Conservation (phyloP, 1,140 invertebrate species). For the Oryzaephilus surinamensis region DNA sequence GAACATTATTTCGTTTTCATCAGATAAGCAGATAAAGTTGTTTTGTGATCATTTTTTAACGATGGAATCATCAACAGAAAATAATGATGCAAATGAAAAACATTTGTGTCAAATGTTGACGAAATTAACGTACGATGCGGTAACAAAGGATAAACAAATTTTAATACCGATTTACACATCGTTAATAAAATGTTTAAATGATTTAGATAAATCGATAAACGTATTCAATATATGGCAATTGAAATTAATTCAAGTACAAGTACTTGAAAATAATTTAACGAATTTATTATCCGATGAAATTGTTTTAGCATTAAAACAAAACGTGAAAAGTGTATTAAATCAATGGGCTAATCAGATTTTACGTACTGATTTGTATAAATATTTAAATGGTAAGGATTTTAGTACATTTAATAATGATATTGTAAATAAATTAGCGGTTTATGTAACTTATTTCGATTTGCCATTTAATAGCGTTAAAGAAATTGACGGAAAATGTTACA, state of each 20-base stretch:
- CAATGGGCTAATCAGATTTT: no score
- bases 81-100: constrained; percentile 34
- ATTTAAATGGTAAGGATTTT: constrained; percentile 40
- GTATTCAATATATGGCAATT: constrained; percentile 54
- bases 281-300: constrained; percentile 38
- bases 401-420: constrained; percentile 28
- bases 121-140: constrained; percentile 73
- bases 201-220: constrained; percentile 39
- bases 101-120: constrained; percentile 58
- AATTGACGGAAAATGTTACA: no score
- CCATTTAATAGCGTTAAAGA: no score
- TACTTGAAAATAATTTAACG: constrained; percentile 30
- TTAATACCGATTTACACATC: constrained; percentile 63
- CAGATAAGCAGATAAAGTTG: constrained; percentile 50
- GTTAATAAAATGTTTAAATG: constrained; percentile 49
- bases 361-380: constrained; percentile 38
- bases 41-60: constrained; percentile 57
- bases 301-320: constrained; percentile 47
- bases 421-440: constrained; percentile 41
- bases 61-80: constrained; percentile 10
- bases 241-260: constrained; percentile 46
- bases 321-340: constrained; percentile 42
- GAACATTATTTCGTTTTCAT: constrained; percentile 55
- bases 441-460: constrained; percentile 50
- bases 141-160: constrained; percentile 74